Evolutionary conservation across 1,140 invertebrate species (phyloP), one percentile per base, ranked within the genome.

Genomic region (Diuraphis noxia): DNA sequence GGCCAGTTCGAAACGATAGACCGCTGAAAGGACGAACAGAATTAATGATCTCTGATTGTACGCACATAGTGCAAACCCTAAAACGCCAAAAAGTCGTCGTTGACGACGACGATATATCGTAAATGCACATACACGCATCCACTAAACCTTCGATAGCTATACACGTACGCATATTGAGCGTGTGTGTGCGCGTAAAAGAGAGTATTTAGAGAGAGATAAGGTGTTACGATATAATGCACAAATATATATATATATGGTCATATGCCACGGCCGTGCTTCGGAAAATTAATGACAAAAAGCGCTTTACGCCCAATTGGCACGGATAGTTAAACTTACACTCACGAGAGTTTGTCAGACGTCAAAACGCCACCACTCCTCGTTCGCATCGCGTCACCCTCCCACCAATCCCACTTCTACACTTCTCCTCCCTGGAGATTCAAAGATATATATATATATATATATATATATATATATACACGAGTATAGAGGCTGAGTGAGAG

Each of bases 251-350:
- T 84, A 85, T 85, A 86, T 36, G 85, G 46, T 25, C 85, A 34
- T 36, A 49, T 38, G 84, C 82, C 23, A 34, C 30, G 13, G 30
- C n/a, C 40, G 41, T 9, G 56, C 19, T 2, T 8, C 23, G 40
- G 46, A 21, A 49, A 86, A 86, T 86, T 86, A 86, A 86, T 86
- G 85, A 86, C 85, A 52, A 52, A 86, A 49, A 86, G 85, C 85
- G 85, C 85, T 86, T 86, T 86, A 86, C 85, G 85, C 85, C 85
- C 85, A 86, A 86, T 86, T 36, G 85, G 85, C 85, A 52, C 85
- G 21, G n/a, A 86, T 52, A 86, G 46, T 36, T 52, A 52, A 49
- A 49, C 43, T 46, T 86, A 85, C n/a, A 46, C 84, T 41, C n/a
- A 46, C 34, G 84, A 86, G 43, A 49, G 41, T 86, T 86, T 86